Evolutionary conservation across 2,113 vertebrate species (phyloP).

Genomic region (Indicator maculatus): DNA sequence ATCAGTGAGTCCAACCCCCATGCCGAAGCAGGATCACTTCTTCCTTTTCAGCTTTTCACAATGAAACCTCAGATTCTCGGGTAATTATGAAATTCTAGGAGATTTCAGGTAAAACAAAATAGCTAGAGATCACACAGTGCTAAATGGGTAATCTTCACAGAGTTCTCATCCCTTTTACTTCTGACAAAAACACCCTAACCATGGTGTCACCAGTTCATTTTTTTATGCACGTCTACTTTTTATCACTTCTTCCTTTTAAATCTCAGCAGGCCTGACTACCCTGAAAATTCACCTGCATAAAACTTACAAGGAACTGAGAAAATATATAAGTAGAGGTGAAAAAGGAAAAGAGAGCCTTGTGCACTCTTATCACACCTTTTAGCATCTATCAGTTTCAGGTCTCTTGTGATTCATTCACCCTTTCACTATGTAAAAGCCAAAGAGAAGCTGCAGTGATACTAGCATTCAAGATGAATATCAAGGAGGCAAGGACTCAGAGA

Average conservation of each 20-base stretch:
- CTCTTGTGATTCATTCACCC: constrained; percentile 33
- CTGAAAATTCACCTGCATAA: constrained; percentile 2
- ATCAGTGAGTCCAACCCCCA: too few relatives aligned
- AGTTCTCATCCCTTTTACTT: not conserved
- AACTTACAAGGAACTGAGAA: not conserved
- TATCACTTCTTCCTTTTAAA: constrained; percentile 16
- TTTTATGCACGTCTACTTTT: constrained; percentile 21
- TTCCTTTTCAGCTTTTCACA: not conserved
- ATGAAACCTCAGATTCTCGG: not conserved
- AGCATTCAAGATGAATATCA: constrained; percentile 20
- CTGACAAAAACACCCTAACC: not conserved
- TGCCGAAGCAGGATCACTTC: not conserved
- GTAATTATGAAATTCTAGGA: not conserved
- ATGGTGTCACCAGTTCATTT: not conserved
- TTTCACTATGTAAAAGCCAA: constrained; percentile 23
- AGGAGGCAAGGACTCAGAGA: not conserved
- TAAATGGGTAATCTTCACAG: not conserved
- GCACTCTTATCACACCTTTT: constrained; percentile 14
- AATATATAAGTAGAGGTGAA: not conserved
- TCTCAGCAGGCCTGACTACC: not conserved
- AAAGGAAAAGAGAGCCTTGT: constrained; percentile 4
- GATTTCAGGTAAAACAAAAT: not conserved
- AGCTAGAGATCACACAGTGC: not conserved
- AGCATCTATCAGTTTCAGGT: not conserved
- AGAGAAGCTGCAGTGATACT: not conserved